Conservation (phyloP, 2,113 vertebrate species). For the Sigmodon hispidus region DNA sequence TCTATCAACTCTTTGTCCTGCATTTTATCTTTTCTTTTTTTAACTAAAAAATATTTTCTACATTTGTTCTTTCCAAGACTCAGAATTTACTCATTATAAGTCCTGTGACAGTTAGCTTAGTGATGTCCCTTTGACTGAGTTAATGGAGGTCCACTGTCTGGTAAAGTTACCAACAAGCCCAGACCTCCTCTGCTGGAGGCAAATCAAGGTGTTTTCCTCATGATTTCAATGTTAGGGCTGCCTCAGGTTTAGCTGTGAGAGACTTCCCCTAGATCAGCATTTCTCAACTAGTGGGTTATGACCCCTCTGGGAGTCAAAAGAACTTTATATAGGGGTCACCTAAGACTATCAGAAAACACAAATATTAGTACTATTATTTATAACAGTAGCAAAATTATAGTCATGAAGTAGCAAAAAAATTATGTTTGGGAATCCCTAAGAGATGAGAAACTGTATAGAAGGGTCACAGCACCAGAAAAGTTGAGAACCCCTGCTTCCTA, state of each 20-base stretch:
- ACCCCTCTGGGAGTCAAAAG: not conserved
- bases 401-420: not conserved
- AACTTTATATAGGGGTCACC: not conserved
- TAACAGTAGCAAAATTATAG: not conserved
- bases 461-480: not conserved
- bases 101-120: not conserved
- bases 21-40: not conserved
- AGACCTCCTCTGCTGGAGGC: not conserved
- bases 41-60: not conserved
- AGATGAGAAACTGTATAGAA: not conserved
- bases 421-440: not conserved
- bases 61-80: not conserved
- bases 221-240: not conserved
- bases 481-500: not conserved
- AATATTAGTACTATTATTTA: not conserved
- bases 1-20: not conserved
- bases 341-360: not conserved
- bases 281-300: not conserved
- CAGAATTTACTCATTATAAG: not conserved
- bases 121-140: not conserved
- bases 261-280: not conserved
- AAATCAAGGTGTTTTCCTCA: not conserved
- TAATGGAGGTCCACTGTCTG: not conserved
- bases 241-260: not conserved
- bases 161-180: not conserved